phyloP scores from a whole-genome alignment of 2,888 invertebrate species.

The Oxyscelio sp. region DNA sequence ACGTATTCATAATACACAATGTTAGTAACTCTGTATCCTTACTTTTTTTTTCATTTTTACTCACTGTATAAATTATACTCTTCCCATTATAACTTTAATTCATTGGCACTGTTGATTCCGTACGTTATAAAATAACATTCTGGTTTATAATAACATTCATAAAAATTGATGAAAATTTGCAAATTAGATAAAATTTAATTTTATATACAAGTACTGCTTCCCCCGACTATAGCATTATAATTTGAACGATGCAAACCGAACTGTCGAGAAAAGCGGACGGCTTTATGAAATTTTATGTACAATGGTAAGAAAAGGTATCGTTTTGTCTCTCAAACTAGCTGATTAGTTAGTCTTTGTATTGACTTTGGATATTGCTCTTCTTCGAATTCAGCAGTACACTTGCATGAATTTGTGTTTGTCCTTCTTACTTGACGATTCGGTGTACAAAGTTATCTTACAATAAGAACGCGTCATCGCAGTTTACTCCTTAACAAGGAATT shows the following conservation, averaged over 20 bases:
- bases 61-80: slow-evolving; percentile 16
- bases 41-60: not conserved
- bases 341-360: slow-evolving; percentile 24
- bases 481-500: slow-evolving; percentile 53
- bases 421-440: slow-evolving; percentile 69
- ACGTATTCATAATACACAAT: not conserved
- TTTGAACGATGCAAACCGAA: slow-evolving; percentile 70
- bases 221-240: slow-evolving; percentile 37
- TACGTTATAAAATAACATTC: not conserved
- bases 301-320: slow-evolving; percentile 27
- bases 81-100: slow-evolving; percentile 8
- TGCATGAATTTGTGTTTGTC: slow-evolving; percentile 36
- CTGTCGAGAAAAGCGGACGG: slow-evolving; percentile 69
- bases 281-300: slow-evolving; percentile 56
- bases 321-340: slow-evolving; percentile 8
- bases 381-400: slow-evolving; percentile 10
- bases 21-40: not conserved
- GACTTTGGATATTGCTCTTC: slow-evolving; percentile 21
- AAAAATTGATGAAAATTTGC: not conserved
- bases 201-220: slow-evolving; percentile 42
- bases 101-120: slow-evolving; percentile 23
- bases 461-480: slow-evolving; percentile 57
- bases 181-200: slow-evolving; percentile 2
- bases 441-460: slow-evolving; percentile 57
- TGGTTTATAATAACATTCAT: not conserved